Conservation (phyloP, 2,113 vertebrate species). For the Rhombomys opimus region DNA sequence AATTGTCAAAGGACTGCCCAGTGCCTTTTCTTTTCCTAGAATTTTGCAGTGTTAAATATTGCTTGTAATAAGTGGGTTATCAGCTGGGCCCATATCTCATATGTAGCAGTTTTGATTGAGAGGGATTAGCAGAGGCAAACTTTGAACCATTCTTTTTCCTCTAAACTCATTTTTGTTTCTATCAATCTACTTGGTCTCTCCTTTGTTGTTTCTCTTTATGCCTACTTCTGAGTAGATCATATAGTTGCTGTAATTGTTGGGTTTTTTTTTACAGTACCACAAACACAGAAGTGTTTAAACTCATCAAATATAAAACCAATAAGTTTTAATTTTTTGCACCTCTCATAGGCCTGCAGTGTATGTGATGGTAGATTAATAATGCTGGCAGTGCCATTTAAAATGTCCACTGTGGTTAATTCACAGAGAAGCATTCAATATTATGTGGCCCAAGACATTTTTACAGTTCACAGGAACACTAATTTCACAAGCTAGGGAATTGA, state of each 20-base stretch:
- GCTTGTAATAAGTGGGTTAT: slow-evolving; percentile 20
- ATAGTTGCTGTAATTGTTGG: neutral
- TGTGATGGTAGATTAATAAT: slow-evolving; percentile 60
- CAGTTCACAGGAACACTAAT: slow-evolving; percentile 44
- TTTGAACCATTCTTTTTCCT: neutral
- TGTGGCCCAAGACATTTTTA: slow-evolving; percentile 55
- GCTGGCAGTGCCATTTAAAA: neutral
- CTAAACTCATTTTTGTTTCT: slow-evolving; percentile 15
- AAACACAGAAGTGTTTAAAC: slow-evolving; percentile 15
- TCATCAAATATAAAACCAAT: neutral
- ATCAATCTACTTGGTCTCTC: neutral
- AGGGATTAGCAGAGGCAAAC: neutral
- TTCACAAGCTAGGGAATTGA: slow-evolving; percentile 33
- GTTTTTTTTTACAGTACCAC: neutral
- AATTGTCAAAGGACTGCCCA: neutral
- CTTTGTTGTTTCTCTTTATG: neutral
- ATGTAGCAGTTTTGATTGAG: slow-evolving; percentile 26
- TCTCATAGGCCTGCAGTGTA: neutral
- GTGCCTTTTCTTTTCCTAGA: slow-evolving; percentile 1
- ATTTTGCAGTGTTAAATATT: slow-evolving; percentile 7
- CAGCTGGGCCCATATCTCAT: neutral
- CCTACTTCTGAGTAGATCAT: neutral
- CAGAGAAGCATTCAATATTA: slow-evolving; percentile 57
- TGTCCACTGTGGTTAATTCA: slow-evolving; percentile 73
- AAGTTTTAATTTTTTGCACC: slow-evolving; percentile 45